phyloP scores from a whole-genome alignment of 2,797 vertebrate species.

The Acanthurus tractus region DNA sequence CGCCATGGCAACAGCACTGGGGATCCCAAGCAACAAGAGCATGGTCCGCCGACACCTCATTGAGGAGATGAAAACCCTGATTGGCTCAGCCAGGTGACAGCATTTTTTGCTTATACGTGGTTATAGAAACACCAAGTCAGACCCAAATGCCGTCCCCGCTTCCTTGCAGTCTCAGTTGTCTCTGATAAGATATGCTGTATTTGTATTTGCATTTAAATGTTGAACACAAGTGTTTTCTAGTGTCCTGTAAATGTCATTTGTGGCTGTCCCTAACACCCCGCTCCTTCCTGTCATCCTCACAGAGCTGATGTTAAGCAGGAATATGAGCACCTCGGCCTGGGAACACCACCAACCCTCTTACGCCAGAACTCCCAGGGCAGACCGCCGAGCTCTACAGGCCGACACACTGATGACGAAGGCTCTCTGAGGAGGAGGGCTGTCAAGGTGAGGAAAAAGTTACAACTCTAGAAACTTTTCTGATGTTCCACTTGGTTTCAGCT shows the following conservation, averaged over 20 bases:
- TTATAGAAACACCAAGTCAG: not conserved
- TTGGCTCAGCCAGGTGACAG: constrained; percentile 84
- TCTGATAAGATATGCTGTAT: not conserved
- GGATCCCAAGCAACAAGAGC: constrained; percentile 89
- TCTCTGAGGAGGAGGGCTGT: constrained; percentile 83
- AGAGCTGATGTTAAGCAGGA: constrained; percentile 83
- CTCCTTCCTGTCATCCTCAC: constrained; percentile 1
- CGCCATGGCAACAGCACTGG: constrained; percentile 89
- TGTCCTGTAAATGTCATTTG: not conserved
- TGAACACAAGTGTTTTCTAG: not conserved
- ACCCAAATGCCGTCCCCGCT: not conserved
- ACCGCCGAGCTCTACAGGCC: constrained; percentile 63
- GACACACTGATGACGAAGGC: constrained; percentile 80
- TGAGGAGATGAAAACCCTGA: constrained; percentile 89
- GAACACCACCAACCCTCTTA: constrained; percentile 78
- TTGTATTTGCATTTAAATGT: not conserved
- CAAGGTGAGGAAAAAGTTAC: constrained; percentile 66
- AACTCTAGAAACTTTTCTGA: not conserved
- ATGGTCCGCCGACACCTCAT: constrained; percentile 90
- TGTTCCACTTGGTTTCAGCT: not conserved
- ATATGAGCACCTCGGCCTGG: constrained; percentile 75
- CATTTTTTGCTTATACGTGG: not conserved
- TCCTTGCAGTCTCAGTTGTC: not conserved
- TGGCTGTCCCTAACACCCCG: not conserved
- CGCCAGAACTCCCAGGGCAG: constrained; percentile 82